A percentile compares a stretch with the other conserved stretches of the same genome.
phyloP scores from a whole-genome alignment of 2,797 vertebrate genomes.

The Gouania willdenowi region DNA sequence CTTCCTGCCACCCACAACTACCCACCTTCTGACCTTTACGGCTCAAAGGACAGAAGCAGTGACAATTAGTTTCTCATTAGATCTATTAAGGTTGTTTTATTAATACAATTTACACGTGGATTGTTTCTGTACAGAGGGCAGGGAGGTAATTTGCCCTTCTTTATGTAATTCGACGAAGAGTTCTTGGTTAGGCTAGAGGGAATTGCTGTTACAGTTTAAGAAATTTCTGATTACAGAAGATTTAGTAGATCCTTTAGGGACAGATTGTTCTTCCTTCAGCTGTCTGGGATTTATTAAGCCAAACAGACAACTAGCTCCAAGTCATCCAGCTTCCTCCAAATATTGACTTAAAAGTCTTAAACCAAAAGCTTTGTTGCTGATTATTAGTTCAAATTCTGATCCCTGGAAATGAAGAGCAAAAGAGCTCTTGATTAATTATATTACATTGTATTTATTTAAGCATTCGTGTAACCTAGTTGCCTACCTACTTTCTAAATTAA shows the following conservation, averaged over 20 bases:
- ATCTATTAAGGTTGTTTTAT: conserved; percentile 4
- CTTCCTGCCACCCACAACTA: conserved; percentile 48
- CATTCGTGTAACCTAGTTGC: background rate
- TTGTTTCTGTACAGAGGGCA: conserved; percentile 14
- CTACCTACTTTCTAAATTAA: conserved; percentile 5
- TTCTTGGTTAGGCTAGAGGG: conserved; percentile 27
- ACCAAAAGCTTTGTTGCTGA: background rate
- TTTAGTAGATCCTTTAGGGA: conserved; percentile 50
- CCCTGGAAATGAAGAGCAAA: conserved; percentile 3
- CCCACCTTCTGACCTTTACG: conserved; percentile 33
- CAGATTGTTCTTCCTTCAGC: conserved; percentile 49
- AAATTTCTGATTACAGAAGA: conserved; percentile 54
- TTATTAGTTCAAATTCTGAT: conserved; percentile 7
- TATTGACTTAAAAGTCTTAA: conserved; percentile 2
- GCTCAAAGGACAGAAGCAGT: conserved; percentile 24
- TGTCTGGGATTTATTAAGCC: conserved; percentile 66
- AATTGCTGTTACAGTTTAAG: conserved; percentile 39
- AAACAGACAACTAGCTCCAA: conserved; percentile 23
- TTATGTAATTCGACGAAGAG: conserved; percentile 17
- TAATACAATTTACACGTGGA: conserved; percentile 1
- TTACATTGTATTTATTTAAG: background rate
- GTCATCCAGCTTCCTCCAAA: conserved; percentile 24
- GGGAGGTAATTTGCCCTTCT: conserved; percentile 9
- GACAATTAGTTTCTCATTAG: conserved; percentile 1
- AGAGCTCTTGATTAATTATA: background rate